Evolutionary conservation across 1,140 invertebrate genomes (phyloP).

Genomic region (Octopus sinensis): DNA sequence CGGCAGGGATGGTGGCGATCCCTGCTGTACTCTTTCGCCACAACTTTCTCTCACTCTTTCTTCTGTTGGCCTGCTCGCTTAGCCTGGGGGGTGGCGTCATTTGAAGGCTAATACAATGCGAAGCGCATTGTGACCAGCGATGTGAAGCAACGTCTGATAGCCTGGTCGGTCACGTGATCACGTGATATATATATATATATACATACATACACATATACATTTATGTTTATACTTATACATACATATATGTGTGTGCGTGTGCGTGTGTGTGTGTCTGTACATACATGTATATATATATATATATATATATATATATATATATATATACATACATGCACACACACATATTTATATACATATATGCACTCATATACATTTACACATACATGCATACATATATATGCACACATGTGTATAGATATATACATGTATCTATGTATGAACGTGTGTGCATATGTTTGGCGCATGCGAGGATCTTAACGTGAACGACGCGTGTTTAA

Average conservation of each 20-base stretch:
- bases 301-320: background rate
- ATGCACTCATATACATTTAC: background rate
- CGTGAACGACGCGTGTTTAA: background rate
- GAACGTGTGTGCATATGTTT: background rate
- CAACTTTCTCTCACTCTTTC: too few relatives aligned
- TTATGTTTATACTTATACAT: background rate
- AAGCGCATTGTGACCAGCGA: too few relatives aligned
- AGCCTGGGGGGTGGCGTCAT: too few relatives aligned
- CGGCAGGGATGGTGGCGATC: too few relatives aligned
- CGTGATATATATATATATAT: too few relatives aligned
- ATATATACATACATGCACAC: background rate
- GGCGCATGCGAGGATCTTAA: background rate
- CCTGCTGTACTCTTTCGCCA: too few relatives aligned
- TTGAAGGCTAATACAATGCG: too few relatives aligned
- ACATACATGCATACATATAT: background rate
- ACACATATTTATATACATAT: background rate
- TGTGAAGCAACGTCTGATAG: too few relatives aligned
- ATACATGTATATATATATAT: background rate
- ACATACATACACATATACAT: too few relatives aligned
- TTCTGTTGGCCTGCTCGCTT: too few relatives aligned
- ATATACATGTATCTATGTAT: background rate
- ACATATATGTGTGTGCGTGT: background rate
- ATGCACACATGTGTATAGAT: background rate
- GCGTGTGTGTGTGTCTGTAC: background rate
- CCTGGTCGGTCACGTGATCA: too few relatives aligned